Evolutionary conservation across 2,797 vertebrate species (phyloP).

Genomic region (Sebastes miniatus): DNA sequence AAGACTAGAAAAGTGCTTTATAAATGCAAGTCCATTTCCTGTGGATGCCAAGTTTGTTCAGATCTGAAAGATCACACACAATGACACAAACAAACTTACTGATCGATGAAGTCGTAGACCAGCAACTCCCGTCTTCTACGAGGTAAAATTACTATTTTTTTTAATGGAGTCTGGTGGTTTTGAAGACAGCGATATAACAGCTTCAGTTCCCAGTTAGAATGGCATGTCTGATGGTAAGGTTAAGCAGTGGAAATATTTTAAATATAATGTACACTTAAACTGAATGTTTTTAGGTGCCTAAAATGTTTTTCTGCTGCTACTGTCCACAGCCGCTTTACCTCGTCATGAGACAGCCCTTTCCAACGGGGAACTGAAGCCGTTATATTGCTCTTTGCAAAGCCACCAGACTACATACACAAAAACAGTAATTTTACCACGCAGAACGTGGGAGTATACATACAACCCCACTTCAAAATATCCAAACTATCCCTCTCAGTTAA

Average conservation of each 20-base stretch:
- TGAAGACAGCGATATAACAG: background rate
- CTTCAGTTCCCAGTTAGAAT: background rate
- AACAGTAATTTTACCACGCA: no score
- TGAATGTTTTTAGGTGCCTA: background rate
- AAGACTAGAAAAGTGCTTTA: no score
- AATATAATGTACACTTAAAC: background rate
- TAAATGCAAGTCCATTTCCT: no score
- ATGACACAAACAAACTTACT: background rate
- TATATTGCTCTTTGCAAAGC: background rate
- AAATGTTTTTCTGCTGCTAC: background rate
- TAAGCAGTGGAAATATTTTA: background rate
- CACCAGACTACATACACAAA: background rate
- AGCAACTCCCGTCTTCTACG: background rate
- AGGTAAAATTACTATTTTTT: background rate
- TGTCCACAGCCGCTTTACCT: background rate
- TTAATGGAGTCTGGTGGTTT: background rate
- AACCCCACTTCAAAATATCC: no score
- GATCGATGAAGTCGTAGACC: background rate
- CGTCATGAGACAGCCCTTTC: no score
- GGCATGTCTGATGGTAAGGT: background rate
- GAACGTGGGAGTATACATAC: no score
- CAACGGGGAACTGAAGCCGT: background rate
- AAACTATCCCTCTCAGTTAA: no score
- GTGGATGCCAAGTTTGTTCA: no score
- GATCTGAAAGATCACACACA: no score